These are phyloP conservation scores for Scolopax mira DNA, from an alignment of 2,113 vertebrate genomes.

Conservation along the genomic window DNA sequence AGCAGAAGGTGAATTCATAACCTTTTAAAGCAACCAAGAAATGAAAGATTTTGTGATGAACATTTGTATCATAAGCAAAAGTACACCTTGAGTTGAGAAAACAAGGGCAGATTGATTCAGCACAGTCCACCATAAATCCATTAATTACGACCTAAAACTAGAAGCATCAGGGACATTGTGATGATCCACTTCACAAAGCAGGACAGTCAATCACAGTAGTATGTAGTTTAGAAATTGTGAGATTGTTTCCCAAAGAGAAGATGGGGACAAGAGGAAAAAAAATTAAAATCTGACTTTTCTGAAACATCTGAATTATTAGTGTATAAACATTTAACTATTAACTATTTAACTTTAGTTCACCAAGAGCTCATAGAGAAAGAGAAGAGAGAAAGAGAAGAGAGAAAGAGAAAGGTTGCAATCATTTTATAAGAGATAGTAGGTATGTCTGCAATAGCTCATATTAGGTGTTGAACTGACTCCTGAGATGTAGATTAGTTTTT, in stretches of 20 bases:
- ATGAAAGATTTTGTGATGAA: background rate
- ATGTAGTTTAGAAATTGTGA: background rate
- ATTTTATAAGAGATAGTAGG: background rate
- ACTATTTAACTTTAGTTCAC: too few relatives aligned
- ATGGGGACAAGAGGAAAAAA: background rate
- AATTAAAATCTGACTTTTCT: background rate
- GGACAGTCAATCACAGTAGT: background rate
- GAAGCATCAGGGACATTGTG: accelerated
- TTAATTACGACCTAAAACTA: background rate
- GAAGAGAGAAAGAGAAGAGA: accelerated
- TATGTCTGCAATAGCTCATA: background rate
- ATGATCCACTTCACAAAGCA: background rate
- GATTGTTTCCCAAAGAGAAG: background rate
- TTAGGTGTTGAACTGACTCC: background rate
- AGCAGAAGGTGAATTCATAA: background rate
- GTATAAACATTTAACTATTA: background rate
- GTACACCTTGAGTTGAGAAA: background rate
- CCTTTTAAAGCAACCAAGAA: background rate
- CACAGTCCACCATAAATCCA: background rate
- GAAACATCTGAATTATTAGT: background rate
- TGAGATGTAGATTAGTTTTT: background rate
- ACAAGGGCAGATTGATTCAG: background rate
- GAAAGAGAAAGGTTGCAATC: background rate
- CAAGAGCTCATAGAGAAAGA: background rate
- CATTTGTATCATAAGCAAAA: background rate